Conservation (phyloP, 1,140 invertebrate species). For the Drosophila grimshawi region DNA sequence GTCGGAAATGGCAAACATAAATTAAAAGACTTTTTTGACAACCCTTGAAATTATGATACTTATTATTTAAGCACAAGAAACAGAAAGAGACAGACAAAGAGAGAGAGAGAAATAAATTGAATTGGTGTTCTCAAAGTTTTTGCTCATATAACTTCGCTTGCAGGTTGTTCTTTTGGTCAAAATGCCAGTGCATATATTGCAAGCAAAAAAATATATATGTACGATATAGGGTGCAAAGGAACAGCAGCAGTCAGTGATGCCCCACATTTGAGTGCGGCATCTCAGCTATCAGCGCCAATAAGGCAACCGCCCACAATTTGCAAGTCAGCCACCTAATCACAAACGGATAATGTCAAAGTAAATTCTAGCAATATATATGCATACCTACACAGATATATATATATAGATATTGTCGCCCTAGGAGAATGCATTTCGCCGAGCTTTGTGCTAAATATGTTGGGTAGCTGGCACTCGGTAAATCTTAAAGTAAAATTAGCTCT, state of each 20-base stretch:
- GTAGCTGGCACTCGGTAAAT: conserved; percentile 53
- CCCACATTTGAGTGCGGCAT: conserved; percentile 4
- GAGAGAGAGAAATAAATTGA: background rate
- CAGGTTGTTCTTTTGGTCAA: conserved; percentile 50
- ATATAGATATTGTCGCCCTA: background rate
- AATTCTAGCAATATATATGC: conserved; percentile 10
- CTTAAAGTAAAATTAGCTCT: conserved; percentile 82
- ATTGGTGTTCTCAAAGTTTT: conserved; percentile 9
- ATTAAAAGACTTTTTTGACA: conserved; percentile 82
- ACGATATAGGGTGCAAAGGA: background rate
- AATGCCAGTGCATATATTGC: conserved; percentile 62
- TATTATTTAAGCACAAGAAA: conserved; percentile 72
- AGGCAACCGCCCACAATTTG: conserved; percentile 58
- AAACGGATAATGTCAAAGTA: conserved; percentile 76
- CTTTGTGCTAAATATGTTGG: conserved; percentile 49
- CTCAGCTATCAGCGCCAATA: background rate
- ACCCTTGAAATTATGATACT: conserved; percentile 82
- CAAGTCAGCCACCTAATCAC: conserved; percentile 80
- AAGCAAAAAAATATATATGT: conserved; percentile 13
- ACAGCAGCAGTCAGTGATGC: conserved; percentile 28
- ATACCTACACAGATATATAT: background rate
- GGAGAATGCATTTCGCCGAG: conserved; percentile 55
- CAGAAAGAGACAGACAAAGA: background rate
- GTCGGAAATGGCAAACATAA: conserved; percentile 80
- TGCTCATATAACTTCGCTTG: conserved; percentile 23